Evolutionary conservation across 2,113 vertebrate genomes (phyloP), one percentile per base, ranked within the genome.

Genomic region (Zosterops pallidus): DNA sequence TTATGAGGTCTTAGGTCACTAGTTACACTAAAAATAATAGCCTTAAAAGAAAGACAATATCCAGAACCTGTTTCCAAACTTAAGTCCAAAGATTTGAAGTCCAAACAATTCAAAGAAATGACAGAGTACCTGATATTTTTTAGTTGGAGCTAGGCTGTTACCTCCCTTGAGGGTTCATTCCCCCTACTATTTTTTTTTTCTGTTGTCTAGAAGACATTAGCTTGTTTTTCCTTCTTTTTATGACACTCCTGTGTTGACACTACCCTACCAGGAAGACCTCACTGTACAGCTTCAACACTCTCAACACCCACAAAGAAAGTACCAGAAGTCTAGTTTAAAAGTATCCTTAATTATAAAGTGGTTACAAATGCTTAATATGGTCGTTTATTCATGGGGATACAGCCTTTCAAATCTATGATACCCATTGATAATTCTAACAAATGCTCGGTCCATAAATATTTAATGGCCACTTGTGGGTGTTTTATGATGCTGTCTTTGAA

Each of bases 381-480:
- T 68, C 6, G 1, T 90, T 97, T 93, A 94, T 93, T 94, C 72
- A 75, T 22, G 33, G 80, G 22, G 41, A 59, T 77, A 67, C 35
- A 84, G 83, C 72, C 62, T 94, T 95, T 95, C 94, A 92, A 92
- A 93, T 64, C 92, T 82, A 44, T n/a, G 53, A 90, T 85, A 93
- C 35, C 76, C 76, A 93, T 62, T 92, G 88, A 92, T 94, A 92
- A 92, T 89, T 96, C 92, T 92, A 90, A 94, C 64, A 95, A 94
- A 97, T 92, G 85, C 79, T 87, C 0, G 0, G 75, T 88, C 87
- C 93, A 94, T 95, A 95, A 95, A 95, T 96, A 96, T 96, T 96
- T 97, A 96, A 96, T 89, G 69, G 80, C 94, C 88, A 96, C 93
- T 93, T 86, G 88, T 97, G 83, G 62, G 62, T 95, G 72, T 74